Percentiles rank a stretch among this genome's conserved stretches.
Evolutionary conservation across 1,140 invertebrate species (phyloP).

Genomic region (Carcinoscorpius rotundicauda): DNA sequence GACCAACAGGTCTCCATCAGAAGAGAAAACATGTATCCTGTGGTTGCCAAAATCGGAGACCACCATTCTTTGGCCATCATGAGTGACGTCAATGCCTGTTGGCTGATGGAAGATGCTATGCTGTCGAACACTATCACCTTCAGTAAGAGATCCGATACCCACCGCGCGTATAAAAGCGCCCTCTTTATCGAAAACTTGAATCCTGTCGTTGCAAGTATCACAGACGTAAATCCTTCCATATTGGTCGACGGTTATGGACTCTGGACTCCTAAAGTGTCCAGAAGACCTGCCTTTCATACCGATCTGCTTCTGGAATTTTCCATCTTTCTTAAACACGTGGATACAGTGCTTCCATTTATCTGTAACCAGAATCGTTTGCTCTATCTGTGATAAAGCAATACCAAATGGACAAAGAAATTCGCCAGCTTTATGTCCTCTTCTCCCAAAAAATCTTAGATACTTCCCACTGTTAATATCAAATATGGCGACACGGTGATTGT

Average conservation of each 20-base stretch:
- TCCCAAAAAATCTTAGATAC: conserved; percentile 32
- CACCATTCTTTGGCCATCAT: conserved; percentile 29
- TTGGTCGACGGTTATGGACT: conserved; percentile 51
- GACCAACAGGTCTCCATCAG: neutral
- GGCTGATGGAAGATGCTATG: conserved; percentile 48
- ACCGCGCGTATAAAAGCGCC: conserved; percentile 39
- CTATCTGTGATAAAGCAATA: conserved; percentile 46
- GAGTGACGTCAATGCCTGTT: conserved; percentile 48
- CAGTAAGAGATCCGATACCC: conserved; percentile 29
- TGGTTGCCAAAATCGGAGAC: conserved; percentile 51
- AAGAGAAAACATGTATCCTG: conserved; percentile 41
- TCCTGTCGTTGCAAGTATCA: conserved; percentile 59
- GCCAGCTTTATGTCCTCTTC: conserved; percentile 39
- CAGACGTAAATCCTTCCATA: conserved; percentile 52
- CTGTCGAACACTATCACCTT: conserved; percentile 14
- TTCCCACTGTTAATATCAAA: conserved; percentile 42
- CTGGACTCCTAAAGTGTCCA: conserved; percentile 52
- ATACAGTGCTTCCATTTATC: conserved; percentile 62
- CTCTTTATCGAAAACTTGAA: conserved; percentile 33
- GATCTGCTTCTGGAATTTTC: conserved; percentile 44
- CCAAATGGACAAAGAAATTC: conserved; percentile 50
- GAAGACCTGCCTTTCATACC: conserved; percentile 47
- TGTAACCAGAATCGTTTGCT: conserved; percentile 49
- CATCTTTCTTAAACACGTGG: conserved; percentile 53
- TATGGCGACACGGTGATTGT: conserved; percentile 42